These are phyloP conservation scores for Lissocephala sabroskyi DNA, from an alignment of 2,888 invertebrate genomes.

Conservation along the genomic window DNA sequence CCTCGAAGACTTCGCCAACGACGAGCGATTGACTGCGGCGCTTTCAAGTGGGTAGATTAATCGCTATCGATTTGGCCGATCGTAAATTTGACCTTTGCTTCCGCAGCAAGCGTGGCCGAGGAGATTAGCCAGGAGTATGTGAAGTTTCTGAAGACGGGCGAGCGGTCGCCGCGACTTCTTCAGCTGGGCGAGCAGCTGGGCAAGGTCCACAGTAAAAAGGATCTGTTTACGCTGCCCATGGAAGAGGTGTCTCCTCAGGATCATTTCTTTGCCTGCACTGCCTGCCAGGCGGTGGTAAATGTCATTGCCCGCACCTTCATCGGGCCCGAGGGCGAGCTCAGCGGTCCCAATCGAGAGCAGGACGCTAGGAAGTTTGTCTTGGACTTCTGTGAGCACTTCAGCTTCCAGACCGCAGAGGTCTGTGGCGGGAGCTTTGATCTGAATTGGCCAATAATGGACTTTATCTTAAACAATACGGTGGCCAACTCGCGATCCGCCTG, in stretches of 20 bases:
- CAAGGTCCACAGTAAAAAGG: slow-evolving; percentile 40
- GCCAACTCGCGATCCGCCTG: slow-evolving; percentile 74
- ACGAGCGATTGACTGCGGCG: slow-evolving; percentile 37
- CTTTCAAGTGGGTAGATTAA: slow-evolving; percentile 43
- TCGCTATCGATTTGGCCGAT: not conserved
- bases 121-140: slow-evolving; percentile 61
- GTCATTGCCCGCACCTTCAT: slow-evolving; percentile 69
- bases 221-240: slow-evolving; percentile 46
- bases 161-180: slow-evolving; percentile 43
- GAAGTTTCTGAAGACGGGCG: slow-evolving; percentile 50
- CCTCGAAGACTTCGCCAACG: slow-evolving; percentile 30
- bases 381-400: slow-evolving; percentile 75
- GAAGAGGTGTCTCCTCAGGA: slow-evolving; percentile 43
- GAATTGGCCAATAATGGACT: slow-evolving; percentile 78
- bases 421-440: slow-evolving; percentile 77
- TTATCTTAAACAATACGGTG: slow-evolving; percentile 74
- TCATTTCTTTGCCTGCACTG: slow-evolving; percentile 61
- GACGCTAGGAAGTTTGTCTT: slow-evolving; percentile 69
- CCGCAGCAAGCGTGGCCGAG: slow-evolving; percentile 51
- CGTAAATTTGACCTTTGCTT: not conserved
- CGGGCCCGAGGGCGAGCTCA: slow-evolving; percentile 72
- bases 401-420: slow-evolving; percentile 77
- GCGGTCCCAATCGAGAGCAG: slow-evolving; percentile 46
- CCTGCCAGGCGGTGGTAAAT: slow-evolving; percentile 59
- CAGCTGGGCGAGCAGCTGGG: slow-evolving; percentile 49